Base-by-base conservation (phyloP, 64 coral and sea anemone genomes). In the Actinia equina region DNA sequence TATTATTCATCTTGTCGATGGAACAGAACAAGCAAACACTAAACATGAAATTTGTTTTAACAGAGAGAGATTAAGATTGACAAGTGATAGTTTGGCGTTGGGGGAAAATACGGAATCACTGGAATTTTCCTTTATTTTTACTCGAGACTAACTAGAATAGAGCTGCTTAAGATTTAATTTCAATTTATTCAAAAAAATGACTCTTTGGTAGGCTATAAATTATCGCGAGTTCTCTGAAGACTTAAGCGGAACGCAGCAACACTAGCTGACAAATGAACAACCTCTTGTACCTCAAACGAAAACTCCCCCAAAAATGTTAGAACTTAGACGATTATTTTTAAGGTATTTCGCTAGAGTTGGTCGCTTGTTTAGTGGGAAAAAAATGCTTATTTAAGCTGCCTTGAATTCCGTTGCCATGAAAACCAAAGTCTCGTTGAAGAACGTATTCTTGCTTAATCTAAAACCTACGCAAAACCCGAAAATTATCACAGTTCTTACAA, bases 1-100 rank as follows among this genome's bases (percentile, higher is more conserved):
- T 71, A 92, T 92, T 87, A 92, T 92, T 92, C 90, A 92, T 87
- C 30, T 41, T 9, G 19, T 19, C 14, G 69, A 74, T 30, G 27
- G 69, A 13, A 74, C 27, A 74, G 26, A 74, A 74, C 69, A 74
- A 74, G 69, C 69, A 74, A 74, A 74, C 27, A 74, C 14, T 7
- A 30, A 37, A 25, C 7, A 27, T 22, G 26, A 74, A 74, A 74
- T 74, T 30, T 74, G 69, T 74, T 74, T 30, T 74, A 74, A 41
- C 26, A 74, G 12, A 74, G 69, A 12, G 27, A 74, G 69, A 74
- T 74, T 15, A 42, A 74, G 7, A 74, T 74, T 25, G n/a, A 27
- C 69, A 74, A 30, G 26, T 41, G 69, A 74, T 7, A 22, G 55
- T 22, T 65, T 20, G 22, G 12, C 17, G 22, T 49, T 49, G 7